Conservation (phyloP, 2,888 invertebrate species). For the Scrobipalpa costella region DNA sequence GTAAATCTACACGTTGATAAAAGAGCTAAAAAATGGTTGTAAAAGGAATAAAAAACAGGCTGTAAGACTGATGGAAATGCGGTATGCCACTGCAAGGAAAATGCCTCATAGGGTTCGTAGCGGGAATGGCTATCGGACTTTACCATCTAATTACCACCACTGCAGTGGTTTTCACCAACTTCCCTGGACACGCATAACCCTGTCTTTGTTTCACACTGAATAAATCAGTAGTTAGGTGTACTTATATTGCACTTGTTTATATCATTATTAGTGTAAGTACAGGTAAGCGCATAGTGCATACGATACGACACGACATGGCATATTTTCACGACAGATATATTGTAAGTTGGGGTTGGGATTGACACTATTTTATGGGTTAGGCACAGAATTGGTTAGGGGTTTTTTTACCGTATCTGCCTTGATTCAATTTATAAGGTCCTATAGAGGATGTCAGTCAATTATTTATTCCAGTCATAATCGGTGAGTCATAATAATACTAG, state of each 20-base stretch:
- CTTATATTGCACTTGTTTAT: constrained; percentile 17
- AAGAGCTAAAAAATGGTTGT: constrained; percentile 3
- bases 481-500: too few species aligned
- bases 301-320: too few species aligned
- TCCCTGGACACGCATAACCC: constrained; percentile 52
- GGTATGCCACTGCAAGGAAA: constrained; percentile 55
- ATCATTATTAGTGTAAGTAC: neutral
- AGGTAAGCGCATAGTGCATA: too few species aligned
- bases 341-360: too few species aligned
- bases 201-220: constrained; percentile 53
- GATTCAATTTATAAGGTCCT: too few species aligned
- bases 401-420: too few species aligned
- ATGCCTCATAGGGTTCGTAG: constrained; percentile 35
- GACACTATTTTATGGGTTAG: too few species aligned
- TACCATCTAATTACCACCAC: constrained; percentile 68
- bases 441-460: too few species aligned
- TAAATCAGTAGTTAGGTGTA: constrained; percentile 40
- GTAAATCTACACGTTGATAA: constrained; percentile 32
- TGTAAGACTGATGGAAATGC: constrained; percentile 48
- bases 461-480: too few species aligned
- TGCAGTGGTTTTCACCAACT: constrained; percentile 48
- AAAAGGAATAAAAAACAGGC: neutral
- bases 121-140: constrained; percentile 62
- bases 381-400: too few species aligned
- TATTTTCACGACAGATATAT: too few species aligned